phyloP scores from a whole-genome alignment of 2,888 invertebrate genomes.

The Neoitamus cyanurus region DNA sequence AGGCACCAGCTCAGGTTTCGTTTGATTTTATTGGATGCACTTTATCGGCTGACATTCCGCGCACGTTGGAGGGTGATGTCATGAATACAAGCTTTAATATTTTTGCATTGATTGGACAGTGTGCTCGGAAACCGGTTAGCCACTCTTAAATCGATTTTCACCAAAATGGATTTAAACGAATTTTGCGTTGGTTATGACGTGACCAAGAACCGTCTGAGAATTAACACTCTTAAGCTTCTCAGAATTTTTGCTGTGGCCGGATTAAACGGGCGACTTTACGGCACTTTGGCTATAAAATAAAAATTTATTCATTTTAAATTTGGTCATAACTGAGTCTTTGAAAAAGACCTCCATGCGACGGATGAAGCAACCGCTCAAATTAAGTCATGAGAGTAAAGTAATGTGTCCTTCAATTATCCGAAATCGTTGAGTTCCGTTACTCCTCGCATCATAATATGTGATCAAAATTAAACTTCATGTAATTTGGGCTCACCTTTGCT shows the following conservation, averaged over 20 bases:
- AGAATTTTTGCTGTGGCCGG: neutral
- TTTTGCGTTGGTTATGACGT: neutral
- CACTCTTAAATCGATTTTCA: conserved; percentile 23
- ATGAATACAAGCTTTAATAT: neutral
- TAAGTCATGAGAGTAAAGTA: neutral
- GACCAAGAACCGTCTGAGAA: neutral
- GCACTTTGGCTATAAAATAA: neutral
- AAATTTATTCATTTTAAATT: neutral
- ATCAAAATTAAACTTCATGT: neutral
- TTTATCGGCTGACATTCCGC: neutral
- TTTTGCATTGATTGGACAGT: neutral
- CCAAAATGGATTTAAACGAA: conserved; percentile 8
- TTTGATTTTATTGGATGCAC: neutral
- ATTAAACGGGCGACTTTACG: neutral
- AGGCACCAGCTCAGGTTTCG: neutral
- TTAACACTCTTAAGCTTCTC: neutral
- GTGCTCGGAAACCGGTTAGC: neutral
- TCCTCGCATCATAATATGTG: neutral
- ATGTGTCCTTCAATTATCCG: neutral
- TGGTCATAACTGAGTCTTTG: neutral
- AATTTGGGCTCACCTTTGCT: neutral
- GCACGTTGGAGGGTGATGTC: conserved; percentile 32
- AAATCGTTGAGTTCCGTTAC: neutral
- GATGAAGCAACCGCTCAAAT: neutral
- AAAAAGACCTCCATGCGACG: neutral